These are phyloP conservation scores for Trachymyrmex septentrionalis DNA, from an alignment of 1,140 invertebrate species.

Conservation along the genomic window DNA sequence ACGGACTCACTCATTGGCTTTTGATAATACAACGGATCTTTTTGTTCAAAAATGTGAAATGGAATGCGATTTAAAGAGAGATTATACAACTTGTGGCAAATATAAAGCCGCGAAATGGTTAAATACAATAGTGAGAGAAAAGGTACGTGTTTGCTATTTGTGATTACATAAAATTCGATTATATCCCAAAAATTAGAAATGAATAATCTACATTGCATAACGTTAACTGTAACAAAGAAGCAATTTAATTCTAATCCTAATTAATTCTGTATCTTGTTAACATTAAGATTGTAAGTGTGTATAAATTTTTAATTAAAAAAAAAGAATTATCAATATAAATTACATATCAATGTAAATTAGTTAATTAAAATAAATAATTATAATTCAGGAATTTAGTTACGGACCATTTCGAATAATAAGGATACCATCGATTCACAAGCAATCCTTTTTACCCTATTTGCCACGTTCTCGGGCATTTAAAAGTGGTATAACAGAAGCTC, in stretches of 20 bases:
- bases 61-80: conserved; percentile 79
- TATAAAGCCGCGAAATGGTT: conserved; percentile 79
- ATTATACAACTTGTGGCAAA: conserved; percentile 77
- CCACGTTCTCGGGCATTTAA: conserved; percentile 73
- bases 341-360: not conserved
- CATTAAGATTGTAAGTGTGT: too few relatives aligned
- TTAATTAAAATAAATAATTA: conserved; percentile 18
- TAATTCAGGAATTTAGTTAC: conserved; percentile 82
- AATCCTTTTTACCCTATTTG: conserved; percentile 80
- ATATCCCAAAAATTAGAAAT: not conserved
- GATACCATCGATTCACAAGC: conserved; percentile 77
- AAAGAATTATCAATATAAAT: not conserved
- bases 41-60: conserved; percentile 82
- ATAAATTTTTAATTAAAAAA: not conserved
- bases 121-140: conserved; percentile 75
- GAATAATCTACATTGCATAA: not conserved
- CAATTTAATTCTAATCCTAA: too few relatives aligned
- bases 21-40: conserved; percentile 72
- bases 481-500: conserved; percentile 77
- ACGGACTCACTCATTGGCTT: not conserved
- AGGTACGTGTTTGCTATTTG: conserved; percentile 73
- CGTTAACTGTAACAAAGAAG: not conserved
- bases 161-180: not conserved
- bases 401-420: conserved; percentile 83
- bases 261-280: too few relatives aligned